Conservation (phyloP, 2,888 invertebrate species). For the Eumacrocentrus americanus region DNA sequence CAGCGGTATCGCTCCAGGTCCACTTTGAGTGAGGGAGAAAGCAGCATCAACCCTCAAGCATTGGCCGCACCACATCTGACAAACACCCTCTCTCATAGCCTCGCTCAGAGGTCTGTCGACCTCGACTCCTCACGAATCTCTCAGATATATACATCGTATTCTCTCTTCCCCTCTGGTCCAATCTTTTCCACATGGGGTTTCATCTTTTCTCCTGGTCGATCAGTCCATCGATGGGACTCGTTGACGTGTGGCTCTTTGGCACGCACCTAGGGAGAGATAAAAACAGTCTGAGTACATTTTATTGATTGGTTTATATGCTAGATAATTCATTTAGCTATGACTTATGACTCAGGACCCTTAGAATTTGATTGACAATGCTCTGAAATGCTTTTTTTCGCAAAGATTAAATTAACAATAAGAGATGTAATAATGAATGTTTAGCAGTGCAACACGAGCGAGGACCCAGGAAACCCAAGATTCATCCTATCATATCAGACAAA, state of each 20-base stretch:
- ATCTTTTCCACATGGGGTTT: not conserved
- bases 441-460: conserved; percentile 98
- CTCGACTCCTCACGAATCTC: not conserved
- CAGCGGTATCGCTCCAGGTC: conserved; percentile 61
- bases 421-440: conserved; percentile 61
- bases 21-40: conserved; percentile 1
- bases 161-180: not conserved
- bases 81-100: not conserved
- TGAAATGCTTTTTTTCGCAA: no score
- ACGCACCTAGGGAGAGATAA: not conserved
- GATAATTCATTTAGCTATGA: no score
- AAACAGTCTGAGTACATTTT: not conserved
- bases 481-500: conserved; percentile 59
- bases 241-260: conserved; percentile 3
- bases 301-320: not conserved
- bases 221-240: not conserved
- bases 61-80: conserved; percentile 12
- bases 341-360: no score
- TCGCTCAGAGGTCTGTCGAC: not conserved
- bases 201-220: not conserved
- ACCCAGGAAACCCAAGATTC: conserved; percentile 90
- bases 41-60: conserved; percentile 8
- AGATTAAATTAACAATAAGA: conserved; percentile 27
- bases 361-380: no score
- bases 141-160: not conserved